Conservation (phyloP, 2,888 invertebrate genomes). For the Synergus laeviventris region DNA sequence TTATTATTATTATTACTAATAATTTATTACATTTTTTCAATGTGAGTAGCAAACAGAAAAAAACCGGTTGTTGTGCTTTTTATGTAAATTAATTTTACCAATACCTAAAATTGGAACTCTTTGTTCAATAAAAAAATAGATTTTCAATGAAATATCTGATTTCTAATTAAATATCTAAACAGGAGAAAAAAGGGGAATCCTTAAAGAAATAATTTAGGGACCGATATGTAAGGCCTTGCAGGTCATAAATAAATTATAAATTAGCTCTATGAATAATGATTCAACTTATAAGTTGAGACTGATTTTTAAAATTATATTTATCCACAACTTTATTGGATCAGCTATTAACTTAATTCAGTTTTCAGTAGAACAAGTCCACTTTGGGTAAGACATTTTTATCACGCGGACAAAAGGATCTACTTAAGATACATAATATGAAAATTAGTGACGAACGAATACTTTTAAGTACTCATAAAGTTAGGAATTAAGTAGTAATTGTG, state of each 20-base stretch:
- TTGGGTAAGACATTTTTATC: slow-evolving; percentile 14
- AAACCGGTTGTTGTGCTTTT: too few species aligned
- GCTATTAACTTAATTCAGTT: not conserved
- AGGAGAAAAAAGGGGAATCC: too few species aligned
- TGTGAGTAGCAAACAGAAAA: too few species aligned
- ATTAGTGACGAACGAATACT: not conserved
- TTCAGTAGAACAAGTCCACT: slow-evolving; percentile 24
- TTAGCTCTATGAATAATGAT: not conserved
- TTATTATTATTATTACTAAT: too few species aligned
- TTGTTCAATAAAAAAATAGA: too few species aligned
- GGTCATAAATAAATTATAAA: slow-evolving; percentile 28
- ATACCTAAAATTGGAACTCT: too few species aligned
- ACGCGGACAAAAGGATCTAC: not conserved
- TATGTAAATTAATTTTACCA: too few species aligned
- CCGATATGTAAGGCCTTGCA: too few species aligned
- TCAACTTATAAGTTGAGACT: not conserved
- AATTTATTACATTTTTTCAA: too few species aligned
- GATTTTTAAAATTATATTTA: not conserved
- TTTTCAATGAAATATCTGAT: too few species aligned
- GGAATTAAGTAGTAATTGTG: not conserved
- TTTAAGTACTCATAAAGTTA: not conserved
- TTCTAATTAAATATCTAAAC: too few species aligned
- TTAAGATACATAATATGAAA: not conserved
- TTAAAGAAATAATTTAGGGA: too few species aligned
- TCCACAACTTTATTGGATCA: not conserved